Conservation (phyloP, 2,888 invertebrate species). For the Dynastes hyllus region DNA sequence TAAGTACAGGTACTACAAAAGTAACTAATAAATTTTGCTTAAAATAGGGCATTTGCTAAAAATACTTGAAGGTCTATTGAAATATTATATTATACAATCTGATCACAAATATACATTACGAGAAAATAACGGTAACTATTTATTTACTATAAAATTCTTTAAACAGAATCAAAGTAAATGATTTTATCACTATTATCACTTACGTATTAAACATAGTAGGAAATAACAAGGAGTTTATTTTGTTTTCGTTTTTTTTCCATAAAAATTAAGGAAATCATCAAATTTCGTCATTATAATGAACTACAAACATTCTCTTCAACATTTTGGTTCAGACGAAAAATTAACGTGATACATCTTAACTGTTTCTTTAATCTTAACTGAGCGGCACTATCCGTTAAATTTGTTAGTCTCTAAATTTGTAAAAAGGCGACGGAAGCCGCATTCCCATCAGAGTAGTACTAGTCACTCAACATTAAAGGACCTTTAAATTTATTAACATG, state of each 20-base stretch:
- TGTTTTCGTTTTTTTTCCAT: background rate
- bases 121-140: background rate
- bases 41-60: background rate
- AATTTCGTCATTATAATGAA: conserved; percentile 8
- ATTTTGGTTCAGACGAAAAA: background rate
- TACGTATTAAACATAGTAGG: background rate
- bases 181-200: conserved; percentile 4
- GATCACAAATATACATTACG: background rate
- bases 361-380: too few species aligned
- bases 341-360: too few species aligned
- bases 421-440: conserved; percentile 58
- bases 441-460: conserved; percentile 30
- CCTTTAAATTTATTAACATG: too few species aligned
- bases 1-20: background rate
- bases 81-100: conserved; percentile 1
- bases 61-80: background rate
- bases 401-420: too few species aligned
- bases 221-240: background rate
- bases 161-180: conserved; percentile 9
- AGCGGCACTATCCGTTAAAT: too few species aligned
- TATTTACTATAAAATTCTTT: conserved; percentile 6
- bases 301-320: too few species aligned
- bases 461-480: conserved; percentile 7
- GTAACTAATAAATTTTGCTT: background rate
- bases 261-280: background rate